Evolutionary conservation across 2,797 vertebrate species (phyloP).

Genomic region (Erpetoichthys calabaricus): DNA sequence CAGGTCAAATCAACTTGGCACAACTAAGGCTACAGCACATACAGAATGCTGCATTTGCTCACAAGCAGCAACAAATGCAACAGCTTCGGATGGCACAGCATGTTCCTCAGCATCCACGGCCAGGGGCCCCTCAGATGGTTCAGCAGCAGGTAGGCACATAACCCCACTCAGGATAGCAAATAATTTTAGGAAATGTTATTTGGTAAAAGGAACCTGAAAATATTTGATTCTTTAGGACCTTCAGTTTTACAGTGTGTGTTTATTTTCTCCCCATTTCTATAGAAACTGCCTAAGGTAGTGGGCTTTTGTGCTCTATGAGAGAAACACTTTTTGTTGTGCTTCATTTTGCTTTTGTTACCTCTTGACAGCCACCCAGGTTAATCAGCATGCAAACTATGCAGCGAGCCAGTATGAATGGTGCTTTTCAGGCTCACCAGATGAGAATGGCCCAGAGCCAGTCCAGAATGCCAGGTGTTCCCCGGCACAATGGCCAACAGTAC

Average conservation of each 20-base stretch:
- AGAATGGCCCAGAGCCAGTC: constrained; percentile 66
- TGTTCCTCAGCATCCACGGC: constrained; percentile 61
- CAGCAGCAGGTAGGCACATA: constrained; percentile 82
- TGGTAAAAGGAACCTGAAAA: too few relatives aligned
- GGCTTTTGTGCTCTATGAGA: too few relatives aligned
- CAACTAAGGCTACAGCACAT: constrained; percentile 93
- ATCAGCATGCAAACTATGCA: constrained; percentile 95
- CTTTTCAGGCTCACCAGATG: constrained; percentile 83
- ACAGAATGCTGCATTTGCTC: constrained; percentile 67
- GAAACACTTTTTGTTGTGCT: background rate
- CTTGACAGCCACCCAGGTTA: constrained; percentile 82
- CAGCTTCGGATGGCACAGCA: constrained; percentile 61
- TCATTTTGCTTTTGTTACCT: background rate
- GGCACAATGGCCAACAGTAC: constrained; percentile 85
- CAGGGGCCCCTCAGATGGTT: constrained; percentile 59
- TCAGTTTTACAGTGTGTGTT: background rate
- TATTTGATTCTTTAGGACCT: too few relatives aligned
- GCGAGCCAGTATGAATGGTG: constrained; percentile 82
- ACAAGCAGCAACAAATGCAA: constrained; percentile 73
- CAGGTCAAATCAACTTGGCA: constrained; percentile 89
- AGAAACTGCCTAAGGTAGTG: background rate
- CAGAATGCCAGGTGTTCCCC: constrained; percentile 71
- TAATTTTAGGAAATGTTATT: too few relatives aligned
- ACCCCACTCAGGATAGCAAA: constrained; percentile 28
- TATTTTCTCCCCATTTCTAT: background rate